These are phyloP conservation scores for Notiomystis cincta DNA, from an alignment of 2,113 vertebrate genomes.

Conservation along the genomic window DNA sequence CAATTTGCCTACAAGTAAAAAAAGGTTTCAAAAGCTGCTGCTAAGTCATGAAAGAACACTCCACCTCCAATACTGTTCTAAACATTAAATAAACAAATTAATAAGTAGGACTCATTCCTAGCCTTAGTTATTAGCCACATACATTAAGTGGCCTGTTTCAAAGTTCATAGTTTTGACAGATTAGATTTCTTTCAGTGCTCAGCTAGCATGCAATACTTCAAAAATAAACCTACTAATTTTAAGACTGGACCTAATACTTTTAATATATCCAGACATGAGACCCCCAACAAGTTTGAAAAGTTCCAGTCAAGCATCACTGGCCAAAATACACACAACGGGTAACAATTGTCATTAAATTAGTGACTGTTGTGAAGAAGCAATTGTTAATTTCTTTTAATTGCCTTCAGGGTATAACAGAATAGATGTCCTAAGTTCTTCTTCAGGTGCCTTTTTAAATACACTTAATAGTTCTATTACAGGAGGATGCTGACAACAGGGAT, in stretches of 20 bases:
- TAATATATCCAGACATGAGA: neutral
- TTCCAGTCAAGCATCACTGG: neutral
- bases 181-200: neutral
- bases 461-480: neutral
- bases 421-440: neutral
- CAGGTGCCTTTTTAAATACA: neutral
- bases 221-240: neutral
- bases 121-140: neutral
- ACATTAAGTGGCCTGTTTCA: neutral
- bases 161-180: neutral
- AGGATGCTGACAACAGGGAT: neutral
- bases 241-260: neutral
- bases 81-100: neutral
- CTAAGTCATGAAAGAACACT: neutral
- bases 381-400: neutral
- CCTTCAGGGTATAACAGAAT: neutral
- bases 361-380: neutral
- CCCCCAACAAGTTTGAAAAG: neutral
- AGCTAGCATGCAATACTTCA: neutral
- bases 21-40: neutral
- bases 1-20: neutral
- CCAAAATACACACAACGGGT: accelerated
- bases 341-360: neutral
- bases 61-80: neutral
- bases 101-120: neutral